Conservation (phyloP, 2,888 invertebrate species). For the Athripsodes cinereus region DNA sequence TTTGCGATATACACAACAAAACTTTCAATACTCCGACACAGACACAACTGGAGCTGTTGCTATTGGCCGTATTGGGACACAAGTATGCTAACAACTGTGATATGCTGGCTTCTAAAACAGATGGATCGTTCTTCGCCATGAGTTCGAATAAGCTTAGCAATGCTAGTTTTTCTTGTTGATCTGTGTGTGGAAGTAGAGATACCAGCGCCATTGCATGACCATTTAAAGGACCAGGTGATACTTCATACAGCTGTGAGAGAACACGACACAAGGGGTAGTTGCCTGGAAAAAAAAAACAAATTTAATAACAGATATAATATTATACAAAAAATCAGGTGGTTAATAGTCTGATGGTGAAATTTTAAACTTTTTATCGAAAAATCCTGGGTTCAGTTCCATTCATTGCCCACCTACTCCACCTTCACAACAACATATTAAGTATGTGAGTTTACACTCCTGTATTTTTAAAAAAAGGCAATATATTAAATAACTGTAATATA, state of each 20-base stretch:
- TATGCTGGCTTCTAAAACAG: constrained; percentile 75
- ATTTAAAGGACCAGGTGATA: constrained; percentile 79
- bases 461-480: too few relatives aligned
- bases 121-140: constrained; percentile 74
- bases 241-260: constrained; percentile 83
- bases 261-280: constrained; percentile 85
- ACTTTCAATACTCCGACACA: constrained; percentile 53
- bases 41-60: constrained; percentile 42
- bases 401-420: too few relatives aligned
- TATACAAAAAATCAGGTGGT: too few relatives aligned
- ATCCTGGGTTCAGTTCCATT: too few relatives aligned
- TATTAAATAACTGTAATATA: too few relatives aligned
- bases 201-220: constrained; percentile 80
- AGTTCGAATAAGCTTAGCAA: constrained; percentile 76
- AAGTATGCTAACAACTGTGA: constrained; percentile 77
- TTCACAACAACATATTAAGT: too few relatives aligned
- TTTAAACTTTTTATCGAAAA: too few relatives aligned
- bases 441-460: too few relatives aligned
- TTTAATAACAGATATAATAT: too few relatives aligned
- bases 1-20: constrained; percentile 67
- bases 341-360: too few relatives aligned
- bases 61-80: constrained; percentile 40
- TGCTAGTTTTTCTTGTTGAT: constrained; percentile 79
- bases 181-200: constrained; percentile 73
- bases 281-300: constrained; percentile 48